Conservation (phyloP, 2,888 invertebrate genomes). For the Noctua janthina region DNA sequence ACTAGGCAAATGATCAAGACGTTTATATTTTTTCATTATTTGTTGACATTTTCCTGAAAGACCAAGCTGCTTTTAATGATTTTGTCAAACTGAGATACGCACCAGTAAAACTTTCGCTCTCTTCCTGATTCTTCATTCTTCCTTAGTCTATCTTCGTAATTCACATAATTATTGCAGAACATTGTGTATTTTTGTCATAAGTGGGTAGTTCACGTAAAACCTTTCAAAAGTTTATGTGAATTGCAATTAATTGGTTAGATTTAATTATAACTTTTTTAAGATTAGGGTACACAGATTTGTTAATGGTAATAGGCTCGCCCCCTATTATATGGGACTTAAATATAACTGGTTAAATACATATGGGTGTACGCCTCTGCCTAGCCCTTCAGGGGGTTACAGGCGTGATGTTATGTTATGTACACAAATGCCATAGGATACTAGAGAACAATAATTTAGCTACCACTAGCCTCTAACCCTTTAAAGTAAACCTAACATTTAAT, state of each 20-base stretch:
- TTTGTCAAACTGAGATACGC: constrained; percentile 13
- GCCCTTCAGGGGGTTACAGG: no score
- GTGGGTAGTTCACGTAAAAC: not conserved
- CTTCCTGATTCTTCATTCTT: not conserved
- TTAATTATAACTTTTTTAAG: not conserved
- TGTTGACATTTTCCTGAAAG: constrained; percentile 38
- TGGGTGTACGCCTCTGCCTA: no score
- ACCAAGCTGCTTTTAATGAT: constrained; percentile 33
- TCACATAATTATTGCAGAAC: not conserved
- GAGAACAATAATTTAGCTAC: not conserved
- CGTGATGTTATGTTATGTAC: not conserved
- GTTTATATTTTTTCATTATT: constrained; percentile 14
- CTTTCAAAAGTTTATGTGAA: not conserved
- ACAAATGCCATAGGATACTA: not conserved
- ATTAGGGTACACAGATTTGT: not conserved
- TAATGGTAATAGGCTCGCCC: not conserved
- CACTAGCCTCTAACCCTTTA: not conserved
- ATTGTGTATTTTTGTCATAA: not conserved
- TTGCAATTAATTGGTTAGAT: no score
- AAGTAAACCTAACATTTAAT: not conserved
- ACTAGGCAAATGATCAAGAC: constrained; percentile 18
- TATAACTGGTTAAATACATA: no score
- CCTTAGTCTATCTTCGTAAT: not conserved
- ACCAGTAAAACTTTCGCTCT: not conserved
- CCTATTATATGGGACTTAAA: not conserved